Evolutionary conservation across 1,140 invertebrate species (phyloP).

Genomic region (Eufriesea mexicana): DNA sequence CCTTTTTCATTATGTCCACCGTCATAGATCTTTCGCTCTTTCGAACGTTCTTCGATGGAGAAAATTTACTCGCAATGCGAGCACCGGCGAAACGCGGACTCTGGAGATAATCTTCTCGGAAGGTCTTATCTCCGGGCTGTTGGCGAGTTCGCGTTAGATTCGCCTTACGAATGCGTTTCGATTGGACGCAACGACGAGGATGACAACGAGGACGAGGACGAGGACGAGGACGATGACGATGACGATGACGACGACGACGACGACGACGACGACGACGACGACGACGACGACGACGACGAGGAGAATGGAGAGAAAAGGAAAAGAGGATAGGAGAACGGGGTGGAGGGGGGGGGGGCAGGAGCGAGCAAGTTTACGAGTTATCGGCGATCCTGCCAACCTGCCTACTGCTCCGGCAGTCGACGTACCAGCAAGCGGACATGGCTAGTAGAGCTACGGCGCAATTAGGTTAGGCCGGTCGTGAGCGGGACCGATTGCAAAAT

Average conservation of each 20-base stretch:
- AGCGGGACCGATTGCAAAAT: conserved; percentile 50
- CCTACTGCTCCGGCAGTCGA: too few relatives aligned
- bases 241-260: background rate
- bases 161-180: conserved; percentile 19
- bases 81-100: background rate
- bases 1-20: background rate
- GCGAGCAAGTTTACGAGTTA: too few relatives aligned
- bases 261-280: background rate
- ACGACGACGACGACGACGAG: background rate
- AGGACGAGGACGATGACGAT: too few relatives aligned
- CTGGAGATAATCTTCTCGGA: conserved; percentile 42
- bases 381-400: background rate
- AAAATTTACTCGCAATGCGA: background rate
- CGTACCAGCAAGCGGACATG: background rate
- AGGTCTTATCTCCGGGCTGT: conserved; percentile 30
- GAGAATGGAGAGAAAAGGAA: background rate
- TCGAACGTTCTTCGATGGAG: background rate
- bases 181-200: background rate
- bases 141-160: conserved; percentile 14
- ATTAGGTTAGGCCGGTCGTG: conserved; percentile 55
- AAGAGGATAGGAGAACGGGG: too few relatives aligned
- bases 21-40: background rate
- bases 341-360: too few relatives aligned
- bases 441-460: conserved; percentile 27
- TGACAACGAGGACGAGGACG: background rate